Evolutionary conservation across 2,113 vertebrate species (phyloP), one percentile per base, ranked within the genome.

Genomic region (Aix galericulata): DNA sequence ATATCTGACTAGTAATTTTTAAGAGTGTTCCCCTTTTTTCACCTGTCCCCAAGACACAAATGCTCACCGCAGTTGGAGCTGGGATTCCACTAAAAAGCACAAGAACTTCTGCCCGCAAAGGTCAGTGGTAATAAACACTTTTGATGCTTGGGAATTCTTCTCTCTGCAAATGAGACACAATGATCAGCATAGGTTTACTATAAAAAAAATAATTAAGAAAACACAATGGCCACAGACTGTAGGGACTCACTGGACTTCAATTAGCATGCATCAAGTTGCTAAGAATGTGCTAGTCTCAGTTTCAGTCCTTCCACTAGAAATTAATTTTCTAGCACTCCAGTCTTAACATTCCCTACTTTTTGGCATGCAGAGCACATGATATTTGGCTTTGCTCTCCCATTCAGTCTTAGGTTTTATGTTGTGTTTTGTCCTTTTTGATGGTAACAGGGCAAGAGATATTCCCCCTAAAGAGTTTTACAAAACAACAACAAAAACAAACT

Each of bases 121-220:
- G 92, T 99, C 99, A 17, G 99, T 98, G 34, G 98, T 99, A 97
- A 99, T 98, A 93, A 99, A 99, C 31, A 99, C 99, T 98, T 99
- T 99, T 6, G 99, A 98, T 2, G 99, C 99, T 88, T 99, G 99
- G 94, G 98, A 99, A 96, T 98, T 99, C 97, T 99, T 99, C 97
- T 99, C 99, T 94, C 99, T 99, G 91, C 22, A 6, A 93, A 87
- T 15, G 59, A 82, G 74, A 90, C 50, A 46, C 18, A 52, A 62
- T 1, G 59, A 20, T 95, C 55, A 93, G 68, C 26, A 83, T 3
- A 46, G 13, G 46, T 32, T 56, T 42, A 13, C 44, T 17, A 29
- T 6, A 53, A 58, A 67, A 8, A 52, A 2, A 6, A 48, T 7
- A 44, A 17, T 6, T 10, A 56, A 50, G 60, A 52, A 67, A 78